Conservation (phyloP, 2,797 vertebrate genomes). For the Macropodus opercularis region DNA sequence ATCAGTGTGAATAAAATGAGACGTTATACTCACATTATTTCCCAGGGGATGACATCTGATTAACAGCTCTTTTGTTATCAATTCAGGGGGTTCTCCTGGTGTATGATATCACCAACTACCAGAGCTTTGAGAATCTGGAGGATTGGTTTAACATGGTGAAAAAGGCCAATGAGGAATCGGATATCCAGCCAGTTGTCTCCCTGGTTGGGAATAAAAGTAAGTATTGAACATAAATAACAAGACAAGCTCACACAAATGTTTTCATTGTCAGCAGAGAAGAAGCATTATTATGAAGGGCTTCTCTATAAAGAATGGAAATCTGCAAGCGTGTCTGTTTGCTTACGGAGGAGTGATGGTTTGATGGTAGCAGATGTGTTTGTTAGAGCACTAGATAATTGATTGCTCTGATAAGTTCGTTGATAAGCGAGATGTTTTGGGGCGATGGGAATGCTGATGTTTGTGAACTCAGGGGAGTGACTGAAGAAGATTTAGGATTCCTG, state of each 20-base stretch:
- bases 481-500: slow-evolving; percentile 85
- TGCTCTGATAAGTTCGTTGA: slow-evolving; percentile 62
- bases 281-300: not conserved
- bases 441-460: slow-evolving; percentile 79
- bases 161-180: slow-evolving; percentile 93
- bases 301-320: not conserved
- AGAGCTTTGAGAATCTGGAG: slow-evolving; percentile 99
- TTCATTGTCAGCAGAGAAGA: not conserved
- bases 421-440: slow-evolving; percentile 60
- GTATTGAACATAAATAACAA: slow-evolving; percentile 56
- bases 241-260: not conserved
- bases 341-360: slow-evolving; percentile 65
- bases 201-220: slow-evolving; percentile 99
- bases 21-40: not conserved
- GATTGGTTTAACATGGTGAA: slow-evolving; percentile 95
- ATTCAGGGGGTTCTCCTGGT: slow-evolving; percentile 93
- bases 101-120: slow-evolving; percentile 97
- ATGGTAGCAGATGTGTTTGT: slow-evolving; percentile 68
- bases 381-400: slow-evolving; percentile 70
- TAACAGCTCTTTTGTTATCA: slow-evolving; percentile 22
- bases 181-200: slow-evolving; percentile 89
- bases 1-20: slow-evolving; percentile 22
- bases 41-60: too few species aligned
- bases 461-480: slow-evolving; percentile 71
- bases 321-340: slow-evolving; percentile 50